phyloP scores from a whole-genome alignment of 2,888 invertebrate genomes.

The Muscina levida region DNA sequence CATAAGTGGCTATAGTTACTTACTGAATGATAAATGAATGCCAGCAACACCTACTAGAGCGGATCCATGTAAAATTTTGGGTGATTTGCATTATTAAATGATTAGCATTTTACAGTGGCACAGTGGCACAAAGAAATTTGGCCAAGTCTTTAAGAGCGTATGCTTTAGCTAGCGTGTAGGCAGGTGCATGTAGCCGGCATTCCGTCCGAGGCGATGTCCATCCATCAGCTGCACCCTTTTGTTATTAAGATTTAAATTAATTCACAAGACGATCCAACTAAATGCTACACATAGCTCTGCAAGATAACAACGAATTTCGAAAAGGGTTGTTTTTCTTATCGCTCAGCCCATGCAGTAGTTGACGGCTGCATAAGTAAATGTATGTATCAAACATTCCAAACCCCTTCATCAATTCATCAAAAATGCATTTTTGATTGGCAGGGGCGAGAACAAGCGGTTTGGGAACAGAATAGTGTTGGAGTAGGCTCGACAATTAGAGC shows the following conservation, averaged over 20 bases:
- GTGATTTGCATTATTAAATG: constrained; percentile 57
- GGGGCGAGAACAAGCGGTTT: constrained; percentile 66
- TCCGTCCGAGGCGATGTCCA: constrained; percentile 22
- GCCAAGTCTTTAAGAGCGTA: background rate
- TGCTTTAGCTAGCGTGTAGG: constrained; percentile 34
- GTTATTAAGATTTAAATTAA: constrained; percentile 64
- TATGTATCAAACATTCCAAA: constrained; percentile 51
- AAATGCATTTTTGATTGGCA: constrained; percentile 68
- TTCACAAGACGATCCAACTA: constrained; percentile 48
- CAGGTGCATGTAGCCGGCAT: constrained; percentile 59
- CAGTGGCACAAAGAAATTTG: background rate
- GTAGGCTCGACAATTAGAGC: constrained; percentile 74
- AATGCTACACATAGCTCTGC: constrained; percentile 40
- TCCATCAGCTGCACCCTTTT: constrained; percentile 58
- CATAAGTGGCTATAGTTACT: constrained; percentile 27
- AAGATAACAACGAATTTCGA: constrained; percentile 37
- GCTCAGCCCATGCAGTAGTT: constrained; percentile 11
- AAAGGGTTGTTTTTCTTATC: constrained; percentile 45
- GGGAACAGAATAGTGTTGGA: constrained; percentile 67
- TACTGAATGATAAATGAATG: constrained; percentile 50
- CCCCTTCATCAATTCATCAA: constrained; percentile 78
- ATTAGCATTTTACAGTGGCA: constrained; percentile 35
- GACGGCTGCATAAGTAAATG: no score
- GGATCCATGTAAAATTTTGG: constrained; percentile 3
- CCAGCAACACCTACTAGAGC: background rate